Evolutionary conservation across 1,140 invertebrate genomes (phyloP), one percentile per base, ranked within the genome.

Genomic region (Vanessa atalanta): DNA sequence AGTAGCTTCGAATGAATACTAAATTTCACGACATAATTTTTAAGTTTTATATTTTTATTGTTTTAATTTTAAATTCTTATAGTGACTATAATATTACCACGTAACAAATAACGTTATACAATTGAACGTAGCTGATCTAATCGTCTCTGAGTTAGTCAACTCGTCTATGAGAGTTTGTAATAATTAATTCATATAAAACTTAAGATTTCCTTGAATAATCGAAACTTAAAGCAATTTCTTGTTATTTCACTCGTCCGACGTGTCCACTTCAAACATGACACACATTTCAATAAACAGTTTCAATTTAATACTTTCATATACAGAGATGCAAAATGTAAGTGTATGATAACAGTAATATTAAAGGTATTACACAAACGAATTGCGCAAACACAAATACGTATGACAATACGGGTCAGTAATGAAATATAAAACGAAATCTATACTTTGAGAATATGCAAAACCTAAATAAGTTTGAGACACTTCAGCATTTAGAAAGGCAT

Each of bases 401-500:
- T 8, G 31, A 61, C 12, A 9, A 61, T n/a, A 31, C 14, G 13
- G 48, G 37, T 43, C 9, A 23, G 16, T 57, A 57, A 23, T 23
- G 2, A 11, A 57, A 26, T 57, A 57, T 57, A 23, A 23, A 26
- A 9, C 16, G n/a, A 57, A 57, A 12, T 2, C 48, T n/a, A 50
- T 50, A 55, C n/a, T 61, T 61, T 61, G 14, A 61, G 57, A 31
- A 31, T n/a, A 61, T 31, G 31, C 20, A 71, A 80, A 74, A 73
- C 79, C 76, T 85, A 79, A 80, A 84, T 78, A 78, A 72, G 77
- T 74, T 78, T 73, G 70, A 80, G 75, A 82, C 65, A 81, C 72
- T 83, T 85, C 79, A 83, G 82, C 61, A 82, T 90, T 92, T 92
- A 92, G 90, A 92, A 92, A 92, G 90, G 90, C 82, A 78, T 88